phyloP scores from a whole-genome alignment of 2,797 vertebrate species.

The Notamacropus eugenii region DNA sequence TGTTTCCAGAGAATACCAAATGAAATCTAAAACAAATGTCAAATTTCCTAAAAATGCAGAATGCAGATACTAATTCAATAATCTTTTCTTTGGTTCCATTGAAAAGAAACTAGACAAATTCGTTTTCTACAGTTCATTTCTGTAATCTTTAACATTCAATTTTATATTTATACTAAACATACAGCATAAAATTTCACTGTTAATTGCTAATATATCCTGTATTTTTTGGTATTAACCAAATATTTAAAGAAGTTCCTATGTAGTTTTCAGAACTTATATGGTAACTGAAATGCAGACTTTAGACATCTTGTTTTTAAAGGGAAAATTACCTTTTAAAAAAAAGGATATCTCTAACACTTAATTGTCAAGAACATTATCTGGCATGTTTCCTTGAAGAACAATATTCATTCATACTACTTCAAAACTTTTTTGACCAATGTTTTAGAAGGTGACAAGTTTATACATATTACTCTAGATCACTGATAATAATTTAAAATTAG shows the following conservation, averaged over 20 bases:
- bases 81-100: slow-evolving; percentile 35
- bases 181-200: slow-evolving; percentile 1
- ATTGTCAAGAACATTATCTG: neutral
- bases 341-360: neutral
- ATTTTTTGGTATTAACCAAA: slow-evolving; percentile 34
- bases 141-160: slow-evolving; percentile 34
- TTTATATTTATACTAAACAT: slow-evolving; percentile 37
- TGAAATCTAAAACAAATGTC: slow-evolving; percentile 53
- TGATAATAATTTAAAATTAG: slow-evolving; percentile 45
- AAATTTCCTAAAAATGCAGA: slow-evolving; percentile 35
- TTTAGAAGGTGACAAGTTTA: slow-evolving; percentile 2
- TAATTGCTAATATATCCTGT: slow-evolving; percentile 35
- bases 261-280: slow-evolving; percentile 45
- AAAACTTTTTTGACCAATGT: slow-evolving; percentile 35
- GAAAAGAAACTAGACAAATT: slow-evolving; percentile 43
- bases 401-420: slow-evolving; percentile 41
- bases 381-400: slow-evolving; percentile 6
- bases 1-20: slow-evolving; percentile 31
- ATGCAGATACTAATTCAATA: slow-evolving; percentile 18
- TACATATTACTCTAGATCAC: slow-evolving; percentile 16
- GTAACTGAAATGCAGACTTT: slow-evolving; percentile 37
- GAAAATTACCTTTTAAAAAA: neutral
- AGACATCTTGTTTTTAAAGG: neutral
- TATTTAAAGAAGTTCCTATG: slow-evolving; percentile 41
- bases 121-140: slow-evolving; percentile 1